phyloP scores from a whole-genome alignment of 2,113 vertebrate species.

The Python bivittatus region DNA sequence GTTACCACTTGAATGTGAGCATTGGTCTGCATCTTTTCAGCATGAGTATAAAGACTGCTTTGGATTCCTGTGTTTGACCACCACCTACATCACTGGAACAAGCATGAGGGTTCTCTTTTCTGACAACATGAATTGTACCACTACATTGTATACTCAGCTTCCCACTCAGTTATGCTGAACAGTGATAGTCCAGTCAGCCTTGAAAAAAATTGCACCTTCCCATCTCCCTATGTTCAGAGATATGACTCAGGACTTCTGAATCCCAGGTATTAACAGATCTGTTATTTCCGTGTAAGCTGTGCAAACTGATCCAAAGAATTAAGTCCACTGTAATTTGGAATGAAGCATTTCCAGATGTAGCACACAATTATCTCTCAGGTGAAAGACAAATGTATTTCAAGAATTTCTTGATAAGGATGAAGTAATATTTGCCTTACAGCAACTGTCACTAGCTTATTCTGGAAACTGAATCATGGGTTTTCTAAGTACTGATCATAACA shows the following conservation, averaged over 20 bases:
- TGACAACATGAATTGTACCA: no score
- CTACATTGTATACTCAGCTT: not conserved
- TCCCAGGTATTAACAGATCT: conserved; percentile 26
- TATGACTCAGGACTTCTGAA: not conserved
- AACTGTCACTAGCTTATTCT: conserved; percentile 37
- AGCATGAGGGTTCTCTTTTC: not conserved
- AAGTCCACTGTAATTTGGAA: conserved; percentile 23
- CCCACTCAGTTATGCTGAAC: not conserved
- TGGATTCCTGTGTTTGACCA: no score
- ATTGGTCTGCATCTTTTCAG: no score
- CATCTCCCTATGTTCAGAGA: not conserved
- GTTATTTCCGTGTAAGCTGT: conserved; percentile 39
- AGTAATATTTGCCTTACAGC: conserved; percentile 58
- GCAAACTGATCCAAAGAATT: conserved; percentile 41
- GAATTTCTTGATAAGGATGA: conserved; percentile 47
- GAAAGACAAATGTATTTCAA: conserved; percentile 44
- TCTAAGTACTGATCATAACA: conserved; percentile 10
- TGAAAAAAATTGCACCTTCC: not conserved
- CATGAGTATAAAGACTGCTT: no score
- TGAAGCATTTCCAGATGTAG: conserved; percentile 36
- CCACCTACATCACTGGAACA: no score
- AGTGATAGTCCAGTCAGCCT: no score
- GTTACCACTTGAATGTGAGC: no score
- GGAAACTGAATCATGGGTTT: conserved; percentile 33
- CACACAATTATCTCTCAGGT: conserved; percentile 23